Percentiles rank a stretch among this genome's conserved stretches.
These are phyloP conservation scores for Zaprionus capensis DNA, from an alignment of 1,140 invertebrate species.

Conservation along the genomic window DNA sequence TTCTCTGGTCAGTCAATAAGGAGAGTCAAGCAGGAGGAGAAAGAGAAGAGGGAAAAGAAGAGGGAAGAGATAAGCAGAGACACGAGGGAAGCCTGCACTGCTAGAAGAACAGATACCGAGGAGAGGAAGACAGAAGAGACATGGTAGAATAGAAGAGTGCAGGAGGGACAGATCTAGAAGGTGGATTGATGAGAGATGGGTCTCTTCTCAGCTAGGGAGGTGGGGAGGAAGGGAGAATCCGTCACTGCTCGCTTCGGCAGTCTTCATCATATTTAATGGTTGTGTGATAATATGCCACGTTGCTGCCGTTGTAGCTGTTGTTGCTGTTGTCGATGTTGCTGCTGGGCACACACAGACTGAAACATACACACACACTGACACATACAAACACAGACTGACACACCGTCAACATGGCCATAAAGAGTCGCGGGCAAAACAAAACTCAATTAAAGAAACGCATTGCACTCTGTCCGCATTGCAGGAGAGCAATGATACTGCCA, in stretches of 20 bases:
- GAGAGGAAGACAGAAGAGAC: too few species aligned
- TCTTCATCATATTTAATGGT: conserved; percentile 83
- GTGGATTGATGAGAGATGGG: neutral
- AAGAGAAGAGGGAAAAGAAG: too few species aligned
- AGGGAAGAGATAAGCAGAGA: too few species aligned
- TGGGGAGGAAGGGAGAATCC: conserved; percentile 1
- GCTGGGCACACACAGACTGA: conserved; percentile 29
- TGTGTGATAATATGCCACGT: conserved; percentile 83
- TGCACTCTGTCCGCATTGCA: conserved; percentile 53
- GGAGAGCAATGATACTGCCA: conserved; percentile 61
- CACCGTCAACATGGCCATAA: conserved; percentile 68
- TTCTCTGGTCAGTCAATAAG: too few species aligned
- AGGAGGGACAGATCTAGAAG: neutral
- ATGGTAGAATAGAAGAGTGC: too few species aligned
- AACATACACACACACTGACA: conserved; percentile 35
- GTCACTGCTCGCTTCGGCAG: conserved; percentile 60
- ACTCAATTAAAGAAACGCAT: conserved; percentile 83
- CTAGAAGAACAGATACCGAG: too few species aligned
- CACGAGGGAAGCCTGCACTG: too few species aligned
- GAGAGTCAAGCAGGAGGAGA: too few species aligned
- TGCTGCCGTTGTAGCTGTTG: conserved; percentile 39
- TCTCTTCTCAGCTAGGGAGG: neutral
- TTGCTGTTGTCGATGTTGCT: conserved; percentile 25
- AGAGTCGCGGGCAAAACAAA: conserved; percentile 68
- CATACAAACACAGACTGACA: neutral